Percentiles rank a stretch among this genome's conserved stretches.
phyloP scores from a whole-genome alignment of 2,113 vertebrate genomes.

The Chauna torquata region DNA sequence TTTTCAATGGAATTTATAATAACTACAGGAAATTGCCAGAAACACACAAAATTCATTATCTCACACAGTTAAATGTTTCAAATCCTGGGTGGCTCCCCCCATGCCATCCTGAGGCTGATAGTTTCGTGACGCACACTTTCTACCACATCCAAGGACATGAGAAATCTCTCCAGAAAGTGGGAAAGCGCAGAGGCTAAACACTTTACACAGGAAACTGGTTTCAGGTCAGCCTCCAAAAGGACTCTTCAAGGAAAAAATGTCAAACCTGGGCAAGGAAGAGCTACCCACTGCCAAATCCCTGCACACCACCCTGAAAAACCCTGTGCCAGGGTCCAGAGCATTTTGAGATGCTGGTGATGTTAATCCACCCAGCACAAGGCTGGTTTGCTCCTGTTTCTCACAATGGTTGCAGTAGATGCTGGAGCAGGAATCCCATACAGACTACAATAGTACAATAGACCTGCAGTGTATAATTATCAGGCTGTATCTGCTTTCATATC shows the following conservation, averaged over 20 bases:
- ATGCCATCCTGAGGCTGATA: background rate
- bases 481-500: constrained; percentile 64
- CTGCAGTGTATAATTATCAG: constrained; percentile 47
- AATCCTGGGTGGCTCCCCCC: background rate
- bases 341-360: background rate
- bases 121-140: background rate
- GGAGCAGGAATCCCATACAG: background rate
- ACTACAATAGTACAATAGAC: constrained; percentile 6
- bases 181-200: background rate
- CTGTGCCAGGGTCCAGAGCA: background rate
- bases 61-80: background rate
- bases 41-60: background rate
- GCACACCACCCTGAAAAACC: background rate
- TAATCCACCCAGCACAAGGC: background rate
- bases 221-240: background rate
- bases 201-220: background rate
- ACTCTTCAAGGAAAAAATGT: background rate
- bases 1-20: background rate
- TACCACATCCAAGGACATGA: background rate
- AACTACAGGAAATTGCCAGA: background rate
- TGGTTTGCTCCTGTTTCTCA: background rate
- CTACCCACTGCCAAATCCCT: background rate
- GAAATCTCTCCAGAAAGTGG: constrained; percentile 1
- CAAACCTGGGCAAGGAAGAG: background rate
- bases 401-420: background rate